Base-by-base conservation (phyloP, 2,113 vertebrate species). In the Lampris megalopsis region DNA sequence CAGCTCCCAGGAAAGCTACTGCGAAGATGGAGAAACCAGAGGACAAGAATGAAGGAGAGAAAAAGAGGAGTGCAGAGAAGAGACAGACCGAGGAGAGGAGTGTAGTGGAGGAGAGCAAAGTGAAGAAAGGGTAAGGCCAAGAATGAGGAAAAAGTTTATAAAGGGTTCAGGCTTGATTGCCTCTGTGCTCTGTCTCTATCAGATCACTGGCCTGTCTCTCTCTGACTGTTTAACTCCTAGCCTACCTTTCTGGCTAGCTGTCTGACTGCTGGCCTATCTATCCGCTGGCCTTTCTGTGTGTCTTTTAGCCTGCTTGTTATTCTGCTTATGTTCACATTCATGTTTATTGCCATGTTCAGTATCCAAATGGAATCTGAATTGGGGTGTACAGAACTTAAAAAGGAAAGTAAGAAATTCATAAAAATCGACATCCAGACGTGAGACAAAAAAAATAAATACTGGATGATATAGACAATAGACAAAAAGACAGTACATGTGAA, bases 1-100 rank as follows among this genome's bases (percentile, higher is more conserved):
- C 45, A 97, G 96, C 93, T 2, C 96, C 96, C 5, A 92, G 93
- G 79, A 96, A 96, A 84, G 88, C 92, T 0, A 75, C 92, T 7
- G 65, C 79, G 11, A 94, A 93, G 81, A 77, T 80, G 0, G 89
- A 93, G 62, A 91, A 86, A 43, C 1, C 43, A 2, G 87, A 91
- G 10, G 81, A 88, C 58, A 77, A 63, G 24, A 73, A 38, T 0
- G 86, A 87, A 1, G 73, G 57, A 1, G 90, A 57, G 40, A 87
- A 68, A n/a, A 88, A 68, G 73, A 71, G 37, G 36, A 70, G 71
- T 49, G 13, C 24, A 4, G 80, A 79, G 70, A 78, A 73, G 75
- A 72, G 47, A 35, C 61, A 70, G 13, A 57, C 1, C 6, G 68
- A 65, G 45, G 63, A 59, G 68, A 88, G 76, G 75, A 63, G 40